A percentile compares a stretch with the other conserved stretches of the same genome.
Conservation (phyloP, 2,113 vertebrate genomes). For the Gallinago media region DNA sequence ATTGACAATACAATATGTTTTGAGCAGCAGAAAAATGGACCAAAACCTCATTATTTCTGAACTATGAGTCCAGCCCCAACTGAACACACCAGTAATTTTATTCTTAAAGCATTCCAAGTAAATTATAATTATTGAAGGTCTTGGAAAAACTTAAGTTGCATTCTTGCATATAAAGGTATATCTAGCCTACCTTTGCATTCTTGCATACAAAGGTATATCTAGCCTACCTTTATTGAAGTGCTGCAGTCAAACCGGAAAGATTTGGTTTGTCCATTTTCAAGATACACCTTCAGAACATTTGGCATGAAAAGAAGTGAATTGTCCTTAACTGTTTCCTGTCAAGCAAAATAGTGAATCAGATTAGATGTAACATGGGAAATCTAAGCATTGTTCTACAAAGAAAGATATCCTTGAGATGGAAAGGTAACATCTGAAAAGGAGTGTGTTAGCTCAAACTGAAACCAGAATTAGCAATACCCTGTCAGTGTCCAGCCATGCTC, state of each 20-base stretch:
- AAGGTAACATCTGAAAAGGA: not conserved
- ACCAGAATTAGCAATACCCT: not conserved
- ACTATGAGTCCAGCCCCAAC: not conserved
- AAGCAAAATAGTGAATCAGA: slow-evolving; percentile 18
- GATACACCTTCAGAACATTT: slow-evolving; percentile 99
- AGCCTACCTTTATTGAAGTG: slow-evolving; percentile 96
- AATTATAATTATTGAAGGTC: not conserved
- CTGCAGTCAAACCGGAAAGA: slow-evolving; percentile 98
- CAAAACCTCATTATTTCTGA: slow-evolving; percentile 11
- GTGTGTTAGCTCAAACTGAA: not conserved
- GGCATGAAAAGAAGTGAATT: slow-evolving; percentile 99
- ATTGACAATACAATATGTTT: not conserved
- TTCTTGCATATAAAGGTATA: not conserved
- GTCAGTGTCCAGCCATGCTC: not conserved
- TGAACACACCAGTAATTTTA: not conserved
- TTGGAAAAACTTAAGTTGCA: not conserved
- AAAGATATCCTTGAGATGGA: not conserved
- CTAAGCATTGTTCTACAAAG: not conserved
- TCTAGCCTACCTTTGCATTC: slow-evolving; percentile 83
- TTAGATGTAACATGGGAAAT: slow-evolving; percentile 2
- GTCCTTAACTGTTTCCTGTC: slow-evolving; percentile 96
- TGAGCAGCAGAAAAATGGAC: not conserved
- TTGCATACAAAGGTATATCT: not conserved
- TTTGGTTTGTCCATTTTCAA: slow-evolving; percentile 99
- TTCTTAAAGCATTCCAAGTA: not conserved